A percentile compares a stretch with the other conserved stretches of the same genome.
phyloP scores from a whole-genome alignment of 2,113 vertebrate species.

The Ornithorhynchus anatinus region DNA sequence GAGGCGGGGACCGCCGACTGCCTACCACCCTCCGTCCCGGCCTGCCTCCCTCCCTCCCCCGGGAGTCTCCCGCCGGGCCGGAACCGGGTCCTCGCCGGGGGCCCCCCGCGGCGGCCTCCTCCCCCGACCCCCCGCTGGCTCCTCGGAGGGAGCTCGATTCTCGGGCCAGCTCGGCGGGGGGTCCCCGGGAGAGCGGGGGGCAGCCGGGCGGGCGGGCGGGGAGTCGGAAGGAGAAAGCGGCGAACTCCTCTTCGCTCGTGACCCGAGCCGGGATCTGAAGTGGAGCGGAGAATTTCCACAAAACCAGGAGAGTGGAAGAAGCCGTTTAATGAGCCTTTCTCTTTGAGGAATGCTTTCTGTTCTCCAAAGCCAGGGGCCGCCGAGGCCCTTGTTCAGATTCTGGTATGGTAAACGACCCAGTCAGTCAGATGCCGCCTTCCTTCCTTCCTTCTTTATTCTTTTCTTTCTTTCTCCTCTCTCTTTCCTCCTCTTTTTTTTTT shows the following conservation, averaged over 20 bases:
- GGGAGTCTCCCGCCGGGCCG: too few species aligned
- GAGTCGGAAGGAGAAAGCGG: slow-evolving; percentile 54
- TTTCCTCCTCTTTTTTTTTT: slow-evolving; percentile 76
- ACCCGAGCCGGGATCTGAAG: slow-evolving; percentile 69
- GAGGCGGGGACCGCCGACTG: too few species aligned
- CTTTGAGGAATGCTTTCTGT: slow-evolving; percentile 73
- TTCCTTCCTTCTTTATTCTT: slow-evolving; percentile 64
- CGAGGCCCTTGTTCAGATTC: slow-evolving; percentile 60
- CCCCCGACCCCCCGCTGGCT: background rate
- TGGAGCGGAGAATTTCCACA: slow-evolving; percentile 73
- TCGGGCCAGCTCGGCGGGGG: background rate
- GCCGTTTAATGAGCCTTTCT: slow-evolving; percentile 77
- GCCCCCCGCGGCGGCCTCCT: background rate
- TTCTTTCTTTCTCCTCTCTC: slow-evolving; percentile 32
- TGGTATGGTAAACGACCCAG: slow-evolving; percentile 71
- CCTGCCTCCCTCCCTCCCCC: too few species aligned
- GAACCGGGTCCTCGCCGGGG: too few species aligned
- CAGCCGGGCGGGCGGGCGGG: background rate
- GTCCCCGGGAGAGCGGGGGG: background rate
- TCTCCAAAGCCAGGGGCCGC: slow-evolving; percentile 58
- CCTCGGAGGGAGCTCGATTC: background rate
- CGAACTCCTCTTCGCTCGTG: slow-evolving; percentile 70
- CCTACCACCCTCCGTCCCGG: too few species aligned
- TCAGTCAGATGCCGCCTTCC: slow-evolving; percentile 65
- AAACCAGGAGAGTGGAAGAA: slow-evolving; percentile 71